phyloP scores from a whole-genome alignment of 2,888 invertebrate species.

The Chaetogeoica ovagalla region DNA sequence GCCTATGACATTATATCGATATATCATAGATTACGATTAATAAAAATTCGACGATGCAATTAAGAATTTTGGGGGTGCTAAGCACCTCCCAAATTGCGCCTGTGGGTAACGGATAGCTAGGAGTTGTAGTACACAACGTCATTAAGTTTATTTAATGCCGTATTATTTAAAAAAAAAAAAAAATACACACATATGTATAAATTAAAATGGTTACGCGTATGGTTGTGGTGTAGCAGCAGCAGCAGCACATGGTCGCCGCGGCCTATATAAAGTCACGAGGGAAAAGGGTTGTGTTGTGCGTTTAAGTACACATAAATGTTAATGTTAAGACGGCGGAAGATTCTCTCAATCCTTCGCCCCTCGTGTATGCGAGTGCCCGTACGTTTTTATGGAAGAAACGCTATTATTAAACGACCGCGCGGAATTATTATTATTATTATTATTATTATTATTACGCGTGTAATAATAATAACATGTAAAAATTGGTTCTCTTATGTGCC shows the following conservation, averaged over 20 bases:
- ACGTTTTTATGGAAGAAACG: conserved; percentile 20
- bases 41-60: too few relatives aligned
- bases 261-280: background rate
- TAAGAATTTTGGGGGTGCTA: too few relatives aligned
- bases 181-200: too few relatives aligned
- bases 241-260: background rate
- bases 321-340: conserved; percentile 7
- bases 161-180: background rate
- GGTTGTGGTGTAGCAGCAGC: too few relatives aligned
- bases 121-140: background rate
- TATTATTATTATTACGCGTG: too few relatives aligned
- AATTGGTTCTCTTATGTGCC: background rate
- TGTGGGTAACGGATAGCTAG: too few relatives aligned
- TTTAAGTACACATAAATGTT: conserved; percentile 27
- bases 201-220: background rate
- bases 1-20: too few relatives aligned
- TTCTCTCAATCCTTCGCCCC: background rate
- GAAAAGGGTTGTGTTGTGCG: conserved; percentile 10
- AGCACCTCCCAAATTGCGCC: too few relatives aligned
- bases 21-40: too few relatives aligned
- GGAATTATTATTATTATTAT: too few relatives aligned
- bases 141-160: background rate
- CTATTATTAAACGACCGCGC: conserved; percentile 20
- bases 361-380: background rate
- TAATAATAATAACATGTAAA: background rate